phyloP scores from a whole-genome alignment of 1,140 invertebrate species.

The Gyrodactylus bullatarudis region DNA sequence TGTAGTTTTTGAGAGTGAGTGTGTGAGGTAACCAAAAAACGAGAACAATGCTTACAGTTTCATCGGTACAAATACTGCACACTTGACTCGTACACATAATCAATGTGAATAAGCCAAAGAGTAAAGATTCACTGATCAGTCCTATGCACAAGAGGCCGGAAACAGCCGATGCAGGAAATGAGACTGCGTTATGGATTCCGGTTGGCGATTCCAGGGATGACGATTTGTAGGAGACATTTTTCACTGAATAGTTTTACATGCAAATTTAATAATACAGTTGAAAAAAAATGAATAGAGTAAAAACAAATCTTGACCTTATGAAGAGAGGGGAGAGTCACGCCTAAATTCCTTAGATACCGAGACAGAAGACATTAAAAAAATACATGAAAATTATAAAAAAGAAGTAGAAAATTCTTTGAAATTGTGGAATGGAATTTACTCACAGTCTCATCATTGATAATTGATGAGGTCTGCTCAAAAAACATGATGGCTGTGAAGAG shows the following conservation, averaged over 20 bases:
- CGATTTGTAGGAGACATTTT: too few species aligned
- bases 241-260: too few species aligned
- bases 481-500: conserved; percentile 96
- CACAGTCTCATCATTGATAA: conserved; percentile 92
- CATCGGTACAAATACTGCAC: not conserved
- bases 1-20: not conserved
- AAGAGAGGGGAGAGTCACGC: too few species aligned
- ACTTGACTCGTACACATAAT: conserved; percentile 4
- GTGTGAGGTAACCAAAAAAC: not conserved
- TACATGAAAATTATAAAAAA: too few species aligned
- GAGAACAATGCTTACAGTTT: not conserved
- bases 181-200: too few species aligned
- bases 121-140: not conserved
- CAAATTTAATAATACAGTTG: too few species aligned
- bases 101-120: conserved; percentile 1
- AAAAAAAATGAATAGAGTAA: too few species aligned
- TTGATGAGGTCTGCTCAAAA: conserved; percentile 72
- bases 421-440: conserved; percentile 7
- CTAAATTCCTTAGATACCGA: too few species aligned
- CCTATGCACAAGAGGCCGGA: not conserved
- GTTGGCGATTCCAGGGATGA: too few species aligned
- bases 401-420: too few species aligned
- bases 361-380: too few species aligned
- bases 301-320: too few species aligned
- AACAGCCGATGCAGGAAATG: not conserved